Evolutionary conservation across 2,797 vertebrate species (phyloP), one percentile per base, ranked within the genome.

Genomic region (Catharus ustulatus): DNA sequence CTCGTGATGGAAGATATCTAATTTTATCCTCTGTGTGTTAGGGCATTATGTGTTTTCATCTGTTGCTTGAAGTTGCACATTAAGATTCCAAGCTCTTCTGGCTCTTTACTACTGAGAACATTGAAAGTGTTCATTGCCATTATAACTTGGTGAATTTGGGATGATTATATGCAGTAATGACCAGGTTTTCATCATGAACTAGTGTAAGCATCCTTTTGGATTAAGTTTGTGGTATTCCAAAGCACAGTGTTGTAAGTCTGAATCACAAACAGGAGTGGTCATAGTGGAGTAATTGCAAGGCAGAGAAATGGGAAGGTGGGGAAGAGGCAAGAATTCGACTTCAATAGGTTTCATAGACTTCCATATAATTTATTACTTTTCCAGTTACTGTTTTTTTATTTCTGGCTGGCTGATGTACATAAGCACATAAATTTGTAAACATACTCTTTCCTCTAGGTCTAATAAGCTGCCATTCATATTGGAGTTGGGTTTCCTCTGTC

Each of bases 1-100:
- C 66, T 88, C 49, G 69, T 48, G 74, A 86, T 89, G 43, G 58
- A 84, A 89, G 46, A 89, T 88, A 81, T 83, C 84, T 84, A 55
- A 72, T 92, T 95, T 87, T 88, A 78, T 87, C 59, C 43, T 82
- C 0, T 34, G 3, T 79, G 21, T 88, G 51, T 73, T 69, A 63
- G 11, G 6, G 15, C 59, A 38, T 84, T 87, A 58, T 5, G 32
- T 69, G 36, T 52, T 93, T 84, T 81, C 69, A 54, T 90, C 49
- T 76, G n/a, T 81, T 93, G 22, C 57, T 79, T 79, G 34, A 90
- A 92, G 68, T 43, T 55, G 17, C 59, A 68, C 18, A 20, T 64
- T 84, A 52, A 81, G 83, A 89, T 87, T 94, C 45, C 32, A 76
- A 66, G 38, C 12, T 73, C 20, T 69, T 51, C 30, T 11, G 23